Evolutionary conservation across 2,888 invertebrate genomes (phyloP), one percentile per base, ranked within the genome.

Genomic region (Proisotoma minuta): DNA sequence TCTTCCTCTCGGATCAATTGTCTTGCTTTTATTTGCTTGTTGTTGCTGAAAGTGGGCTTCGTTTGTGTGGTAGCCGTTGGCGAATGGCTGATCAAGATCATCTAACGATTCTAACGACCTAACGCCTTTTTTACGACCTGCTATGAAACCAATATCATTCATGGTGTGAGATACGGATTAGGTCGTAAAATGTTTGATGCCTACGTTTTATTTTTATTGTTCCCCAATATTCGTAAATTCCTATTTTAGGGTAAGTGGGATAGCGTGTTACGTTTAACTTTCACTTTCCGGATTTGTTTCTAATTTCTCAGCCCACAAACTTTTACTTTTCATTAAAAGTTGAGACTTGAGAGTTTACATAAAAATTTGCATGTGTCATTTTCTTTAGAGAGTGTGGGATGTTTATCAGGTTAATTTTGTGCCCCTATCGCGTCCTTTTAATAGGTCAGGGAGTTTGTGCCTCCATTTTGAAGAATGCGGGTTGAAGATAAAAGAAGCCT

Each of bases 101-200:
- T 43, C 43, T 43, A 43, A 18, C 18, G 43, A 43, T 43, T 43
- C 43, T 43, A 43, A 43, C 43, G 43, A 43, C 26, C 53, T 52
- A 52, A 29, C 52, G 18, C 20, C 52, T 28, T 28, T 28, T 52
- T 52, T 52, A 52, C 52, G 28, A 29, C 28, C 28, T 15, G 28
- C 52, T 26, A 52, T 52, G 23, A 52, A 52, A n/a, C 29, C 52
- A 28, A 52, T 52, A 52, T 52, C 20, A 5, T 5, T 8, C 5
- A 18, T n/a, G 52, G 29, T 26, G 52, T n/a, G 43, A 43, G 43
- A 43, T 43, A 43, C 43, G 52, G 52, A 52, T 52, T 52, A 29
- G 29, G 15, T 52, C 52, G 52, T 52, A 52, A 52, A 52, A 24
- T 26, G 52, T 29, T 28, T 28, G 28, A 52, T 52, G 18, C 23